Base-by-base conservation (phyloP, 2,888 invertebrate genomes). In the Morpho achilles region DNA sequence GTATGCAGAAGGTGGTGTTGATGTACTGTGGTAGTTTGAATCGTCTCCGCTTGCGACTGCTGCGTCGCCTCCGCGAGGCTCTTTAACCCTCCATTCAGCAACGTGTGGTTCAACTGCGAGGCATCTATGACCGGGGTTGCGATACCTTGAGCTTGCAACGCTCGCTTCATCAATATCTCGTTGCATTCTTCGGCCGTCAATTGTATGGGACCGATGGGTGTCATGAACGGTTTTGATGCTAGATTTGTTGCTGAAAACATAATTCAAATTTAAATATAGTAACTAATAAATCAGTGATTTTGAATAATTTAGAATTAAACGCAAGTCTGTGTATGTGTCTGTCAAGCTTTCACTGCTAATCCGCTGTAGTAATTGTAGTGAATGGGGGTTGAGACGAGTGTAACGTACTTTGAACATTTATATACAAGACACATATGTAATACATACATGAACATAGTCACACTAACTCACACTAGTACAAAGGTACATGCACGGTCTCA, bases 111-210 rank as follows among this genome's bases (percentile, higher is more conserved):
- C 43, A 89, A 69, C 67, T 91, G 91, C 1, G 91, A 87, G 0
- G 90, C 82, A 54, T 91, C 89, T 69, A 91, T 86, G 8, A 91
- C 91, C 0, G 90, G 85, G 3, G 88, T 89, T 3, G 88, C 83
- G 6, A 91, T 92, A 7, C 90, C 93, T 65, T 91, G 91, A 3
- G 94, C 94, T 67, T 94, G 94, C 0, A 94, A 88, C 1, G 95
- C 95, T 65, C 95, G 85, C 75, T 95, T 95, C 93, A 95, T 94
- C 67, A 95, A 84, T 64, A 95, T 95, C 82, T 95, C 95, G 80
- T 95, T 95, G 85, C 94, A 95, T 91, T 95, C 95, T 78, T 95
- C 95, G 1, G 94, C 94, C 0, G 95, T 95, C 16, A 95, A 82
- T 74, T 95, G 95, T 64, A 95, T 87, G 7, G 95, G 94, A 50